Conservation (phyloP, 2,797 vertebrate species). For the Macroramphosus scolopax region DNA sequence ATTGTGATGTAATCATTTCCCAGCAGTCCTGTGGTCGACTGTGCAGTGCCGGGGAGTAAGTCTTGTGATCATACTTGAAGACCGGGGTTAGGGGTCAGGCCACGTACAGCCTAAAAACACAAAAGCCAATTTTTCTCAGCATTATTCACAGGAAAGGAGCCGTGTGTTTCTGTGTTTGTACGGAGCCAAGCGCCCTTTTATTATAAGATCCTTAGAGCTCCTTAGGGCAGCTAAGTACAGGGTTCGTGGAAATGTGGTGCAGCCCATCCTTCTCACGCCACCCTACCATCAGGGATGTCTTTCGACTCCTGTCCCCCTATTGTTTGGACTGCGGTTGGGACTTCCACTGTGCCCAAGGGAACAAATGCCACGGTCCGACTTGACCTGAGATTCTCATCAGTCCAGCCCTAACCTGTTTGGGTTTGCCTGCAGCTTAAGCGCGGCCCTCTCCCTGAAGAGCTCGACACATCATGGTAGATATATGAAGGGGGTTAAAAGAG, state of each 20-base stretch:
- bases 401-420: slow-evolving; percentile 24
- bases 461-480: slow-evolving; percentile 38
- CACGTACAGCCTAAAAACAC: slow-evolving; percentile 63
- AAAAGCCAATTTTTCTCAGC: slow-evolving; percentile 61
- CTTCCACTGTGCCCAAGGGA: slow-evolving; percentile 49
- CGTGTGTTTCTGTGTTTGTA: slow-evolving; percentile 62
- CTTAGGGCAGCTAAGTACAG: slow-evolving; percentile 73
- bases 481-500: slow-evolving; percentile 35
- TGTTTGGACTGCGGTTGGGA: slow-evolving; percentile 68
- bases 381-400: slow-evolving; percentile 50
- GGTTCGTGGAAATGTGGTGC: slow-evolving; percentile 64
- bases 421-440: too few relatives aligned
- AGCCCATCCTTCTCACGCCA: slow-evolving; percentile 65
- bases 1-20: slow-evolving; percentile 9
- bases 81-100: slow-evolving; percentile 68
- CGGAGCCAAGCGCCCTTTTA: slow-evolving; percentile 67
- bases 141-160: slow-evolving; percentile 66
- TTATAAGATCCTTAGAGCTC: slow-evolving; percentile 73
- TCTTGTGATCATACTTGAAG: slow-evolving; percentile 66
- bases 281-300: slow-evolving; percentile 66
- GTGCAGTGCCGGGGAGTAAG: slow-evolving; percentile 53
- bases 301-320: slow-evolving; percentile 57
- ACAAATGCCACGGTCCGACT: slow-evolving; percentile 42
- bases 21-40: slow-evolving; percentile 13
- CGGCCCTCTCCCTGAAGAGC: slow-evolving; percentile 32